Base-by-base conservation (phyloP, 2,113 vertebrate genomes). In the Oncorhynchus mykiss region DNA sequence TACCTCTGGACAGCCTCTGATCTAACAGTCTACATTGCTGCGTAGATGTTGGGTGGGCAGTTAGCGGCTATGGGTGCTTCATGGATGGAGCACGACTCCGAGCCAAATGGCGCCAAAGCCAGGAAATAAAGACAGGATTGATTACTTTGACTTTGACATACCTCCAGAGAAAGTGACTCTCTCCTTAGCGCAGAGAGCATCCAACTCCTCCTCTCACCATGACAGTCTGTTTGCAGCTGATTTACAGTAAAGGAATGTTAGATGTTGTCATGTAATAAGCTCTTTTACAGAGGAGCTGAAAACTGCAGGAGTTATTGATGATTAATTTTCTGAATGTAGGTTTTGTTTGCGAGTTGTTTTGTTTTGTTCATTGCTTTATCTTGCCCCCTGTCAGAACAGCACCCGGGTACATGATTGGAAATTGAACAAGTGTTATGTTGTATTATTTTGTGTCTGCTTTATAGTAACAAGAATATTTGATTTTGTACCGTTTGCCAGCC, bases 91-190 rank as follows among this genome's bases (percentile, higher is more conserved):
- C 80, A 84, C 54, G 85, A 87, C 83, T 77, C 72, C 4, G 0
- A 66, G 80, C 80, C 74, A 84, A 84, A 83, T 60, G 57, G 73
- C 72, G 70, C 67, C 74, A 76, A 81, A 68, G 88, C 79, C 86
- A 84, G 78, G 75, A 87, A 74, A 88, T 84, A 85, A 84, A 88
- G 81, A 82, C 84, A 80, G 80, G 82, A 85, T 85, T 86, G 88
- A 88, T 88, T 87, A 84, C 82, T 87, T 82, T 83, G 86, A 89
- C 75, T 87, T 76, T 81, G 79, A 86, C 80, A 82, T 71, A 77
- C 73, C 76, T 14, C 78, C 67, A 76, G 49, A 66, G 70, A 49
- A 67, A 70, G 25, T 73, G 39, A 3, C 48, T 51, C 66, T 66
- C 59, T 73, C 67, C 31, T 45, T 27, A 80, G 25, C 9, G 20